Conservation (phyloP, 2,113 vertebrate species). For the Talpa occidentalis region DNA sequence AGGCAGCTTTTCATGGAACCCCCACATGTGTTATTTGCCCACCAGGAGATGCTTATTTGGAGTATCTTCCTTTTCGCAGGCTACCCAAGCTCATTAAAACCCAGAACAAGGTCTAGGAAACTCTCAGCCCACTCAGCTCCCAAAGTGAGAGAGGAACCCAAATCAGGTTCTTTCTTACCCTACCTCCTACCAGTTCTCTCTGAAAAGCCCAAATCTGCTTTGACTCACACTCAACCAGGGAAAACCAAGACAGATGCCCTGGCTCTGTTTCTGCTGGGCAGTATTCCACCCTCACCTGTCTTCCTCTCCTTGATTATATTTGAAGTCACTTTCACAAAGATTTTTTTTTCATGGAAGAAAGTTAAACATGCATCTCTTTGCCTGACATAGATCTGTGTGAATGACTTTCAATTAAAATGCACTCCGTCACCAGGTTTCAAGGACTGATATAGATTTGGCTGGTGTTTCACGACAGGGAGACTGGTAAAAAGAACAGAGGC, state of each 20-base stretch:
- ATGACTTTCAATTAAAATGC: conserved; percentile 52
- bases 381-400: conserved; percentile 16
- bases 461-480: background rate
- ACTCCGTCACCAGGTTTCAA: background rate
- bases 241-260: background rate
- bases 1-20: conserved; percentile 11
- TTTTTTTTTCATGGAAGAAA: background rate
- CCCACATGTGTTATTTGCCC: background rate
- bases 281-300: no score
- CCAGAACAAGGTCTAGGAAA: background rate
- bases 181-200: background rate
- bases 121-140: background rate
- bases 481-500: background rate
- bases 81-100: conserved; percentile 12
- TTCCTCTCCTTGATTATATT: background rate
- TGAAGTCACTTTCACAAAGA: conserved; percentile 37
- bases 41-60: conserved; percentile 13
- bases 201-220: background rate
- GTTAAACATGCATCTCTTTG: background rate
- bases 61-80: background rate
- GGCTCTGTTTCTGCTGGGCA: background rate
- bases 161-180: background rate
- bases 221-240: background rate
- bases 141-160: background rate
- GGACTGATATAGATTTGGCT: background rate